phyloP scores from a whole-genome alignment of 2,113 vertebrate species.

The Poecile atricapillus region DNA sequence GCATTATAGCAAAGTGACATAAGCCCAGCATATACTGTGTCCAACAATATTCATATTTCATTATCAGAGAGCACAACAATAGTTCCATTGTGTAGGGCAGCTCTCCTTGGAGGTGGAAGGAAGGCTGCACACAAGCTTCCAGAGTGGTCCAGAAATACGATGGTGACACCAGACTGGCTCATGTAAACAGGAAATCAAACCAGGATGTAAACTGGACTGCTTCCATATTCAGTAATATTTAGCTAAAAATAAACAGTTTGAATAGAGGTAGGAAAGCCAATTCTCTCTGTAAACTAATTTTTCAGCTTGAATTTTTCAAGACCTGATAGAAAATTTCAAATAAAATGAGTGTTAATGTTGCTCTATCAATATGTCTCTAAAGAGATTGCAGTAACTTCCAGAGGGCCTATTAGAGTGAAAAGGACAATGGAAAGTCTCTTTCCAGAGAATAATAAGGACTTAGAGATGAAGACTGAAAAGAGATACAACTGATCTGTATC shows the following conservation, averaged over 20 bases:
- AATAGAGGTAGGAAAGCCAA: slow-evolving; percentile 10
- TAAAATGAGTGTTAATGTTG: background rate
- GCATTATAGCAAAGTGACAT: background rate
- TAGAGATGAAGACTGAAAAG: background rate
- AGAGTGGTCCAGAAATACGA: slow-evolving; percentile 42
- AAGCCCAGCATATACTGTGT: background rate
- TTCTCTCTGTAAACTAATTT: background rate
- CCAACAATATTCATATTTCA: background rate
- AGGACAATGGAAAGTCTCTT: background rate
- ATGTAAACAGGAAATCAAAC: slow-evolving; percentile 71
- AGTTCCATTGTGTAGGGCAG: slow-evolving; percentile 33
- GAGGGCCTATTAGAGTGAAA: background rate
- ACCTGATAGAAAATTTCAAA: background rate
- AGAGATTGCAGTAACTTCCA: background rate
- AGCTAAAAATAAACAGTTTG: slow-evolving; percentile 63
- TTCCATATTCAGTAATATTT: slow-evolving; percentile 61
- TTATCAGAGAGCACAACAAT: slow-evolving; percentile 50
- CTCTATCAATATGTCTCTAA: background rate
- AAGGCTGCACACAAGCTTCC: slow-evolving; percentile 59
- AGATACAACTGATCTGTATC: background rate
- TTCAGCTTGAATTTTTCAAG: background rate
- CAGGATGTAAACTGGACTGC: slow-evolving; percentile 69
- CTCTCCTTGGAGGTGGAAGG: slow-evolving; percentile 42
- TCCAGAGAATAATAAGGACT: background rate
- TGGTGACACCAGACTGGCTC: slow-evolving; percentile 54